Percentiles rank a stretch among this genome's conserved stretches.
These are phyloP conservation scores for honey bee (Apis mellifera) DNA, from an alignment of 1,140 invertebrate species.

Conservation along the genomic window Amel_HAv3.1 CM009933.2:6854501-6855000, in stretches of 20 bases:
- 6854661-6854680: too few relatives aligned
- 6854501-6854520: not conserved
- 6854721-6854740: not conserved
- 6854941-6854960: slow-evolving; percentile 20
- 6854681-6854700: too few relatives aligned
- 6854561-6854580: too few relatives aligned
- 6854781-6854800: not conserved
- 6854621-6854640: too few relatives aligned
- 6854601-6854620: not conserved
- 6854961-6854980: not conserved
- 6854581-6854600: slow-evolving; percentile 25
- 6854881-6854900: slow-evolving; percentile 18
- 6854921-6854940: slow-evolving; percentile 27
- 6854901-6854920: slow-evolving; percentile 32
- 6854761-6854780: not conserved
- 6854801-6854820: too few relatives aligned
- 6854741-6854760: too few relatives aligned
- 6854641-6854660: too few relatives aligned
- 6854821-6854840: too few relatives aligned
- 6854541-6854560: too few relatives aligned
- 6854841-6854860: not conserved
- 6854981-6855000: not conserved
- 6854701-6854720: too few relatives aligned
- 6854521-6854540: too few relatives aligned
- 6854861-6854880: slow-evolving; percentile 28